phyloP scores from a whole-genome alignment of 2,888 invertebrate species.

The Spisula subtruncata region DNA sequence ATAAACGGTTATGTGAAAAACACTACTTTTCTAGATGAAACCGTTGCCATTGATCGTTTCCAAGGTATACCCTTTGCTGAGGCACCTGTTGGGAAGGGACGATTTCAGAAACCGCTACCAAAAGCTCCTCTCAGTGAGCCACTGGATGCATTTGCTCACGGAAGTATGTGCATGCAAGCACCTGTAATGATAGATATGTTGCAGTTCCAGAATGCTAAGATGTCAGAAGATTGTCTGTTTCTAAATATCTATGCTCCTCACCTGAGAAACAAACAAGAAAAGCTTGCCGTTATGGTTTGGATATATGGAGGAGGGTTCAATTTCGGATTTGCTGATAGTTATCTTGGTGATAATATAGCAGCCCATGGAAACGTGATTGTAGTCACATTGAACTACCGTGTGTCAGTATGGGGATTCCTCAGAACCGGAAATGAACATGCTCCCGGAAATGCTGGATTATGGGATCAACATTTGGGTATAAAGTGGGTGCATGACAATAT shows the following conservation, averaged over 20 bases:
- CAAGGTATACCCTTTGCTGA: conserved; percentile 65
- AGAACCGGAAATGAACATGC: conserved; percentile 63
- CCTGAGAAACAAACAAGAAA: not conserved
- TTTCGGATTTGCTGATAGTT: conserved; percentile 52
- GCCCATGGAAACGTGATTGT: conserved; percentile 69
- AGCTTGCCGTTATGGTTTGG: conserved; percentile 63
- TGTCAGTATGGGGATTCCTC: conserved; percentile 77
- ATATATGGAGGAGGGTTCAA: conserved; percentile 69
- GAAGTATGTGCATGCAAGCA: conserved; percentile 59
- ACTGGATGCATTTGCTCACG: conserved; percentile 56
- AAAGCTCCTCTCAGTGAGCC: conserved; percentile 31
- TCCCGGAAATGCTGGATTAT: conserved; percentile 79
- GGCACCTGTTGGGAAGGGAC: conserved; percentile 49
- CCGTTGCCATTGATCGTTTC: conserved; percentile 24
- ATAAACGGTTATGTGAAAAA: conserved; percentile 28
- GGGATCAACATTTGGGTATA: conserved; percentile 79
- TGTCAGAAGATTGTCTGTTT: conserved; percentile 66
- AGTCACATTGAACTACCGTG: conserved; percentile 76
- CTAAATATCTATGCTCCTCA: conserved; percentile 67
- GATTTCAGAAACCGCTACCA: conserved; percentile 62
- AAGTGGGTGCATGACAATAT: conserved; percentile 79
- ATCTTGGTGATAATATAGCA: conserved; percentile 53
- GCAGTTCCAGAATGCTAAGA: not conserved
- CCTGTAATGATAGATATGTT: not conserved
- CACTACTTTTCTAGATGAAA: conserved; percentile 11